Evolutionary conservation across 2,113 vertebrate genomes (phyloP), one percentile per base, ranked within the genome.

Genomic region (Todiramphus saurophagus): DNA sequence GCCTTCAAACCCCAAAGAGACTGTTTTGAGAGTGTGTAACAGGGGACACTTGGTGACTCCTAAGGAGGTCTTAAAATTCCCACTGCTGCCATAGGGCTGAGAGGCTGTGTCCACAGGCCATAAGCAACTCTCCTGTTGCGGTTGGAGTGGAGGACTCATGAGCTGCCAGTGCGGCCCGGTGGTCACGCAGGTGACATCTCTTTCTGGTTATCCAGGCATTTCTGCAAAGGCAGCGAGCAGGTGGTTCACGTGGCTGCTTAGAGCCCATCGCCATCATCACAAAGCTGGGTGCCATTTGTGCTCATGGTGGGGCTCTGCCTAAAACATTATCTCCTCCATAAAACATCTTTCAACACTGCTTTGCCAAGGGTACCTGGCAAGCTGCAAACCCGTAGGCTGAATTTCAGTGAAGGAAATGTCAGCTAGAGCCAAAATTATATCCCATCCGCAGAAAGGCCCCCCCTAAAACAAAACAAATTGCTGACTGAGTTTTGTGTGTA

Each of bases 401-500:
- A 94, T 93, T 90, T 88, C 79, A 80, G 35, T 50, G 68, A 92
- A 86, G 75, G n/a, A 83, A 87, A 50, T 64, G 43, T 51, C 73
- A 95, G 23, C 60, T 76, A 53, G 39, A 93, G 63, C 31, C 73
- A 94, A 84, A 94, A 78, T 64, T 87, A 55, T 25, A 84, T 62
- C 77, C 33, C 74, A 39, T 60, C 48, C 33, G 39, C 30, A 51
- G 51, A 86, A 87, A 35, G 72, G 16, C 19, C 21, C 35, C 35
- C 43, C 24, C 33, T 53, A 69, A 64, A 74, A 4, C 62, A 75
- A 83, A 66, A n/a, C 17, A 44, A 70, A 85, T 20, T 72, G 78
- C 77, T 81, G 85, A 86, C 58, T 37, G 73, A 79, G 51, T 9
- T 73, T 55, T 70, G 6, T n/a, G 7, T 51, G 13, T 46, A 12